Evolutionary conservation across 2,888 invertebrate genomes (phyloP).

Genomic region (Ethmia dodecea): DNA sequence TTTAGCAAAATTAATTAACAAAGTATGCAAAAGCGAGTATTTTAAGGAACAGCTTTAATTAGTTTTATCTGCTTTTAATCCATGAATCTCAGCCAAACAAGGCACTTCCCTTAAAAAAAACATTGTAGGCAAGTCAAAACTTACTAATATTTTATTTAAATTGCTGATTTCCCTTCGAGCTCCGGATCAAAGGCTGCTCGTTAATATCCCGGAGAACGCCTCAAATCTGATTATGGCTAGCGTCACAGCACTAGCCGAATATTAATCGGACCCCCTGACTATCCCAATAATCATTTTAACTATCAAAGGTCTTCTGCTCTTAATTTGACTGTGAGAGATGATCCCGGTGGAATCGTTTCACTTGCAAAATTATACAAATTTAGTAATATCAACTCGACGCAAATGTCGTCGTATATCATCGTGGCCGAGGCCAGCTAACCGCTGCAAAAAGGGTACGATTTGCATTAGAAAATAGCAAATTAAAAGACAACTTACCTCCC

Average conservation of each 20-base stretch:
- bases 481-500: constrained; percentile 26
- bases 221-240: constrained; percentile 55
- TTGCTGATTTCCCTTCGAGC: constrained; percentile 3
- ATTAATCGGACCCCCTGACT: constrained; percentile 43
- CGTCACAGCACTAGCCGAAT: constrained; percentile 45
- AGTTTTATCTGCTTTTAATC: too few relatives aligned
- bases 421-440: constrained; percentile 33
- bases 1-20: too few relatives aligned
- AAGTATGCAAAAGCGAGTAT: too few relatives aligned
- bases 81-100: too few relatives aligned
- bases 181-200: constrained; percentile 27
- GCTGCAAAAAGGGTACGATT: constrained; percentile 37
- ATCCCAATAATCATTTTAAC: constrained; percentile 40
- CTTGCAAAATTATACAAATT: constrained; percentile 46
- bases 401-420: constrained; percentile 47
- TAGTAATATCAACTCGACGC: constrained; percentile 37
- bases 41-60: too few relatives aligned
- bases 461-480: constrained; percentile 36
- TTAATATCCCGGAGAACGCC: constrained; percentile 38
- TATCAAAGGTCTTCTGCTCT: constrained; percentile 24
- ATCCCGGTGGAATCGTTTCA: constrained; percentile 37
- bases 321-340: constrained; percentile 28
- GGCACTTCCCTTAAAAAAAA: too few relatives aligned
- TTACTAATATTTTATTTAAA: too few relatives aligned
- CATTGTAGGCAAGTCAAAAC: too few relatives aligned